Percentiles rank a stretch among this genome's conserved stretches.
Conservation (phyloP, 2,797 vertebrate species). For the Carapus acus region DNA sequence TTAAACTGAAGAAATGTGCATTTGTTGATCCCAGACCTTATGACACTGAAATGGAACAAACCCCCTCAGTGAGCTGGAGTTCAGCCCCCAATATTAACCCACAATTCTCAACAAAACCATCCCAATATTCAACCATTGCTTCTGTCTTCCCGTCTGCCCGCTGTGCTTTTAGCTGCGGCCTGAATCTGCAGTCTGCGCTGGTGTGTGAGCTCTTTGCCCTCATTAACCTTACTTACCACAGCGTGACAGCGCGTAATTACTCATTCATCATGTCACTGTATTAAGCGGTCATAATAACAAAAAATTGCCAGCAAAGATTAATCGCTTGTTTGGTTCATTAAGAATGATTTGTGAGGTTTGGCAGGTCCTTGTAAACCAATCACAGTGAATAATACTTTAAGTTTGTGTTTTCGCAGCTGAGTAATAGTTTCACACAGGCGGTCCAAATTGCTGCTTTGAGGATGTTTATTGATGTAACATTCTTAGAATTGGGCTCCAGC, state of each 20-base stretch:
- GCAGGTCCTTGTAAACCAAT: background rate
- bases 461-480: background rate
- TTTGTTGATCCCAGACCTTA: too few species aligned
- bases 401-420: background rate
- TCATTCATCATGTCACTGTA: background rate
- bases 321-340: background rate
- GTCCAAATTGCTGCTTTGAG: constrained; percentile 2
- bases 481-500: background rate
- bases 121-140: too few species aligned
- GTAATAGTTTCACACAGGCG: constrained; percentile 3
- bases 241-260: background rate
- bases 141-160: too few species aligned
- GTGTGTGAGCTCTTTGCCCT: too few species aligned
- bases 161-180: too few species aligned
- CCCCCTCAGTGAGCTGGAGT: too few species aligned
- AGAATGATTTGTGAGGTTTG: background rate
- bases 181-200: too few species aligned
- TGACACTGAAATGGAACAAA: too few species aligned
- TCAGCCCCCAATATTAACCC: too few species aligned
- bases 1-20: too few species aligned
- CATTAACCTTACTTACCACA: background rate
- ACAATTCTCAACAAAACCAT: too few species aligned
- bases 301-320: background rate
- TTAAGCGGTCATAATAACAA: background rate
- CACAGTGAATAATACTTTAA: background rate